These are phyloP conservation scores for Bombus polaris DNA, from an alignment of 1,140 invertebrate genomes.

Conservation along the genomic window DNA sequence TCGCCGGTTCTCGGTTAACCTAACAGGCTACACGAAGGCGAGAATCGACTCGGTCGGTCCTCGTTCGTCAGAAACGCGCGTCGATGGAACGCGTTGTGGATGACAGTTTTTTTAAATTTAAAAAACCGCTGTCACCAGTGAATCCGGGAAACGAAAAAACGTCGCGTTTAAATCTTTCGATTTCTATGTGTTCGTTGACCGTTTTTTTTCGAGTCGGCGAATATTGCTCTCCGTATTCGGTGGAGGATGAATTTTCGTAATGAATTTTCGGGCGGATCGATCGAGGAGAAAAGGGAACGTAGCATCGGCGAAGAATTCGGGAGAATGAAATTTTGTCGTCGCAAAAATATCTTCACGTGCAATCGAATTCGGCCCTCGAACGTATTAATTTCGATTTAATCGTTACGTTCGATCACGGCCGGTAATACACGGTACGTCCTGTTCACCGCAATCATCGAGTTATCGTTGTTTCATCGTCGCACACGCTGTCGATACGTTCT, in stretches of 20 bases:
- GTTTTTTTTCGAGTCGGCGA: background rate
- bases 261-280: constrained; percentile 1
- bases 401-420: background rate
- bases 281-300: background rate
- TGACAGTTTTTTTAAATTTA: constrained; percentile 20
- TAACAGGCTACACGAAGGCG: background rate
- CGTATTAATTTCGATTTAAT: constrained; percentile 36
- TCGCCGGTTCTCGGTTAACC: no score
- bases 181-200: background rate
- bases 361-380: constrained; percentile 3
- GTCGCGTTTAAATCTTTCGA: constrained; percentile 11
- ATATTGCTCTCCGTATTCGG: no score
- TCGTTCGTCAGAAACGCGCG: background rate
- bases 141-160: background rate
- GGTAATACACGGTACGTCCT: background rate
- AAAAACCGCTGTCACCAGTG: background rate
- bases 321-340: background rate
- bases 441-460: background rate
- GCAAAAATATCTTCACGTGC: background rate
- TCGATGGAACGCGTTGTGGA: background rate
- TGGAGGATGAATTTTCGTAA: background rate
- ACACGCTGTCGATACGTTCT: constrained; percentile 37
- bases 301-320: background rate
- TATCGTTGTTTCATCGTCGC: constrained; percentile 47
- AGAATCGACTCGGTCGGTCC: background rate